A percentile compares a stretch with the other conserved stretches of the same genome.
phyloP scores from a whole-genome alignment of 2,113 vertebrate species.

The Ailuropoda melanoleuca region DNA sequence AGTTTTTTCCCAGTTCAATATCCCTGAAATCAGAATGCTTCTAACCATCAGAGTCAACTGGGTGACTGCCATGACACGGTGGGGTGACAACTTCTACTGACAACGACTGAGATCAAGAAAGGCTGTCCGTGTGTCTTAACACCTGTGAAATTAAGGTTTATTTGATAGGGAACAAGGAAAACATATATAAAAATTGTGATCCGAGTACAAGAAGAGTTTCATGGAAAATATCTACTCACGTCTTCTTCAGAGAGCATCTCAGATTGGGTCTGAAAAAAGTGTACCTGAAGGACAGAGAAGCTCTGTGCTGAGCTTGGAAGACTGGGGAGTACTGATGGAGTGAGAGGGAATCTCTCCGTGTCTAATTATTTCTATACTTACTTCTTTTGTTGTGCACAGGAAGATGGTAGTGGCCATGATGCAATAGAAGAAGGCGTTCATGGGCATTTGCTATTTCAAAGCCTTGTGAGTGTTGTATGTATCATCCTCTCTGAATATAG shows the following conservation, averaged over 20 bases:
- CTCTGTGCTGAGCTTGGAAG: neutral
- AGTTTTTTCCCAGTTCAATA: neutral
- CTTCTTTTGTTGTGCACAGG: neutral
- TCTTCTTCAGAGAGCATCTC: neutral
- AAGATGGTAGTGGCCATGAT: neutral
- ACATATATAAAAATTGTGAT: neutral
- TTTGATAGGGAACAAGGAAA: neutral
- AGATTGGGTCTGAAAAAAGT: neutral
- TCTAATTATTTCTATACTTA: neutral
- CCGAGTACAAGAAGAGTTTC: neutral
- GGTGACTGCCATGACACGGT: neutral
- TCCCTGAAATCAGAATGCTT: neutral
- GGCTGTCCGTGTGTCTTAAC: neutral
- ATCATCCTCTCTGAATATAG: neutral
- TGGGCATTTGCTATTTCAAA: neutral
- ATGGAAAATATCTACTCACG: neutral
- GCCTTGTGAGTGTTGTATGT: neutral
- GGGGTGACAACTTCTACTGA: neutral
- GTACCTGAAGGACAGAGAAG: neutral
- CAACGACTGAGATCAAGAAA: neutral
- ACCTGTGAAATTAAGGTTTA: neutral
- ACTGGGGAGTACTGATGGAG: neutral
- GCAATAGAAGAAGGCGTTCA: neutral
- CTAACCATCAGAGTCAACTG: neutral
- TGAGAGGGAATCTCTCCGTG: neutral